These are phyloP conservation scores for Chionomys nivalis DNA, from an alignment of 2,113 vertebrate genomes.

Conservation along the genomic window DNA sequence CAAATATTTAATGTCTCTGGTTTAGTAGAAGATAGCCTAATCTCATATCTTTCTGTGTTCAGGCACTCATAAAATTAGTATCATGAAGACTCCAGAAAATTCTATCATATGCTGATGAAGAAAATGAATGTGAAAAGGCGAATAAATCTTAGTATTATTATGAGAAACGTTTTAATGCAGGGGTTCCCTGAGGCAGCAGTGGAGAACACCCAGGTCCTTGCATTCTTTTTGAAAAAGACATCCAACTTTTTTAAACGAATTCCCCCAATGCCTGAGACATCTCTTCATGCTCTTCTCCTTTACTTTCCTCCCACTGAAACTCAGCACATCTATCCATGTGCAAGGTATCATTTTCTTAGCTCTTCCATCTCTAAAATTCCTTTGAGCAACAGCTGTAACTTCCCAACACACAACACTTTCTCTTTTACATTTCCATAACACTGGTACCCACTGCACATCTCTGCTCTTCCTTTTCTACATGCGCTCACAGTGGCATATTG, in stretches of 20 bases:
- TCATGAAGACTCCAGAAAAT: not conserved
- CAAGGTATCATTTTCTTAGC: not conserved
- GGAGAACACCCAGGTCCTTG: not conserved
- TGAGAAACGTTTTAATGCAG: not conserved
- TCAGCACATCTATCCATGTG: not conserved
- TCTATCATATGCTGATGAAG: not conserved
- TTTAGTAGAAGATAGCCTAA: not conserved
- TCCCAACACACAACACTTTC: not conserved
- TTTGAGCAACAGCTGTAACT: not conserved
- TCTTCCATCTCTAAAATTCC: not conserved
- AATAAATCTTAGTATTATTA: not conserved
- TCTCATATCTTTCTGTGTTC: not conserved
- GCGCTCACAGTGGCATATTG: not conserved
- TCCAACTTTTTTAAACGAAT: not conserved
- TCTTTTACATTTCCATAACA: not conserved
- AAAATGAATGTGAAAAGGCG: not conserved
- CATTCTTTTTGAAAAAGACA: not conserved
- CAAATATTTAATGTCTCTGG: not conserved
- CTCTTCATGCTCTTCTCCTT: not conserved
- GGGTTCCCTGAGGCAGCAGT: not conserved
- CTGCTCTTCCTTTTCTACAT: not conserved
- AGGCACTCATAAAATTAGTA: not conserved
- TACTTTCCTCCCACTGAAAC: constrained; percentile 18
- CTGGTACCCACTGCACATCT: not conserved
- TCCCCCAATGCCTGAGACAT: not conserved